Conservation (phyloP, 1,140 invertebrate species). For the Brachionus plicatilis region DNA sequence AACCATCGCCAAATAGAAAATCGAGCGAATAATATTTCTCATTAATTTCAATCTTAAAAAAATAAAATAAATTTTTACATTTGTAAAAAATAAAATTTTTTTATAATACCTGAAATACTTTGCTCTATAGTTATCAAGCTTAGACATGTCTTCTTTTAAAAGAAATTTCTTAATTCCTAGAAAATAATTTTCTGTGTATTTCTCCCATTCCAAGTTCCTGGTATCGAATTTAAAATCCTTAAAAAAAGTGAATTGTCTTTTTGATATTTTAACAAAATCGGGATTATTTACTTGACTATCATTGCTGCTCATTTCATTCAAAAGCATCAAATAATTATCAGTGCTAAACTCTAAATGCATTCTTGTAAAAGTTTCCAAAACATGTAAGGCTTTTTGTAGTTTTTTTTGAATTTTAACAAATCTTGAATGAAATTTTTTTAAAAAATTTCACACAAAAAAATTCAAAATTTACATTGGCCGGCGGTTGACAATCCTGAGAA, state of each 20-base stretch:
- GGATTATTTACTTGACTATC: constrained; percentile 59
- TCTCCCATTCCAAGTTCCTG: constrained; percentile 48
- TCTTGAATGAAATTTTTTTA: not conserved
- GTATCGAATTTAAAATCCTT: constrained; percentile 49
- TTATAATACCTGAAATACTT: not conserved
- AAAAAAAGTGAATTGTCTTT: not conserved
- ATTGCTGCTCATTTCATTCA: constrained; percentile 58
- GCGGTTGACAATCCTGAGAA: constrained; percentile 44
- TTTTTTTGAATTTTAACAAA: constrained; percentile 45
- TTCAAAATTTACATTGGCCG: not conserved
- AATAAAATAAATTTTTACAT: not conserved
- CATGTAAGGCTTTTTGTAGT: constrained; percentile 68
- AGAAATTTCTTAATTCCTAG: constrained; percentile 51
- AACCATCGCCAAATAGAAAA: not conserved
- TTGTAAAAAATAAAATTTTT: not conserved
- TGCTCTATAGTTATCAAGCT: constrained; percentile 22
- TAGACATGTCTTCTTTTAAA: constrained; percentile 49
- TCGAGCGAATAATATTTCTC: not conserved
- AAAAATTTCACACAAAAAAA: not conserved
- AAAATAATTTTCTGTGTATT: constrained; percentile 51
- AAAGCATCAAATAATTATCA: constrained; percentile 65
- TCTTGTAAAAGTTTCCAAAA: constrained; percentile 70
- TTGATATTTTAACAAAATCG: not conserved
- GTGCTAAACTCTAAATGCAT: constrained; percentile 76
- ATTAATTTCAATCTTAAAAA: not conserved